Evolutionary conservation across 2,888 invertebrate genomes (phyloP).

Genomic region (Agonopterix alstromeriana): DNA sequence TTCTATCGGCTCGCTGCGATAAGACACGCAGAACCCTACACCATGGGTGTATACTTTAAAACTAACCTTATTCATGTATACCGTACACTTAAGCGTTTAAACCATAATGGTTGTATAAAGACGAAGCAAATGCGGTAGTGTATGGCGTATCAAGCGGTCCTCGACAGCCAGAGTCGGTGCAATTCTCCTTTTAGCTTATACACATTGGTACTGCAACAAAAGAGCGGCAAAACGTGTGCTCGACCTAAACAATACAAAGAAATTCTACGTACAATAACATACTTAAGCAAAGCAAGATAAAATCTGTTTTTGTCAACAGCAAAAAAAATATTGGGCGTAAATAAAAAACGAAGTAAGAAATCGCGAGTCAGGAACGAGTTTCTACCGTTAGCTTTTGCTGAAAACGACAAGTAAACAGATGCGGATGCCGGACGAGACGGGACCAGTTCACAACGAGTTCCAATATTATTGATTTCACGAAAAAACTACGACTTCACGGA

Average conservation of each 20-base stretch:
- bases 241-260: conserved; percentile 38
- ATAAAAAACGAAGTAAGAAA: conserved; percentile 29
- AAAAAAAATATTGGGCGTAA: conserved; percentile 27
- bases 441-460: conserved; percentile 48
- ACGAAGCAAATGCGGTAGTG: conserved; percentile 19
- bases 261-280: conserved; percentile 19
- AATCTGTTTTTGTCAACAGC: background rate
- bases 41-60: background rate
- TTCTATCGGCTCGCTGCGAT: conserved; percentile 40
- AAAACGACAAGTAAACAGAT: conserved; percentile 50
- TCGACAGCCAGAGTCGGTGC: conserved; percentile 17
- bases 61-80: background rate
- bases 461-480: conserved; percentile 24
- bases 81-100: conserved; percentile 8
- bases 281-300: conserved; percentile 11
- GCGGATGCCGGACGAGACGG: conserved; percentile 12
- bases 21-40: conserved; percentile 43
- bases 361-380: conserved; percentile 55
- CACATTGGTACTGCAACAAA: conserved; percentile 30
- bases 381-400: conserved; percentile 58
- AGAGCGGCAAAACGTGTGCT: conserved; percentile 34
- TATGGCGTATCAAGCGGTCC: conserved; percentile 15
- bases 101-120: background rate
- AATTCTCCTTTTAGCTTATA: conserved; percentile 20
- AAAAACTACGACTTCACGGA: conserved; percentile 27